Percentiles rank a stretch among this genome's conserved stretches.
phyloP scores from a whole-genome alignment of 2,888 invertebrate genomes.

The Ophioninae sp. region DNA sequence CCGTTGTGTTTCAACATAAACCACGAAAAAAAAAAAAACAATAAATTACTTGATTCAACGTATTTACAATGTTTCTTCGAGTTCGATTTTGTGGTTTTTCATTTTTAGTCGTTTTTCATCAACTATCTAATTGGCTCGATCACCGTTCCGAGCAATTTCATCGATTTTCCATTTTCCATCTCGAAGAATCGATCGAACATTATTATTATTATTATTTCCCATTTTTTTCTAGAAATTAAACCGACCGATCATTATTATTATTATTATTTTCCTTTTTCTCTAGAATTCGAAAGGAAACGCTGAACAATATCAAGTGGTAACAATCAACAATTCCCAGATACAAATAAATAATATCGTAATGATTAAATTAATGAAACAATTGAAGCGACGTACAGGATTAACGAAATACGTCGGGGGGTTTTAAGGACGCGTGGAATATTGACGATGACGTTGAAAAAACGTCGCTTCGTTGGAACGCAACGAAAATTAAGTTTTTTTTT shows the following conservation, averaged over 20 bases:
- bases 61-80: conserved; percentile 53
- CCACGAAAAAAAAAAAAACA: conserved; percentile 41
- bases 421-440: no score
- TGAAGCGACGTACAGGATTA: neutral
- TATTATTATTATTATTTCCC: neutral
- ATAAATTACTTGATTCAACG: conserved; percentile 45
- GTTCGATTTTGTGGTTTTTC: neutral
- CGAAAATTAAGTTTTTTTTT: no score
- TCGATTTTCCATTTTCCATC: neutral
- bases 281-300: neutral
- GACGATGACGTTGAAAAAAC: no score
- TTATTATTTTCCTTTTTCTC: neutral
- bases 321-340: neutral
- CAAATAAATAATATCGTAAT: neutral
- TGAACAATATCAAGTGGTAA: neutral
- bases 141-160: neutral
- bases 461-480: no score
- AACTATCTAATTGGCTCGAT: conserved; percentile 3
- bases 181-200: neutral
- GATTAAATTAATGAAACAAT: neutral
- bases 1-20: conserved; percentile 44
- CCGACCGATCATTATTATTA: no score
- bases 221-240: neutral
- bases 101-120: no score
- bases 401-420: neutral